Evolutionary conservation across 2,113 vertebrate genomes (phyloP).

Genomic region (Ciconia boyciana): DNA sequence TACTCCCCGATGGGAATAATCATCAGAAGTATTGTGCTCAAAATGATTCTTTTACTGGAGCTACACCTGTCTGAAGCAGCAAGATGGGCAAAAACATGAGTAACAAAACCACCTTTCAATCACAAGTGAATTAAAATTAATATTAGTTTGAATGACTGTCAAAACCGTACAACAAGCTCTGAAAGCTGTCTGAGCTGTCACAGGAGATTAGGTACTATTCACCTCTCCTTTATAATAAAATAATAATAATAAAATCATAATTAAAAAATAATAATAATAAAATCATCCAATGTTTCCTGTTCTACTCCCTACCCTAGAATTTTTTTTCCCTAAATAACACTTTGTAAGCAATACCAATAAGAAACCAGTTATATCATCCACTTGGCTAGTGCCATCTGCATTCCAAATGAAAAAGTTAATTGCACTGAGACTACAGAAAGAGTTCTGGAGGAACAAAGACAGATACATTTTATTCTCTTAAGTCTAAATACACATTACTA

Average conservation of each 20-base stretch:
- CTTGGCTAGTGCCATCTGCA: background rate
- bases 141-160: background rate
- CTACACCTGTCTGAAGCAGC: background rate
- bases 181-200: slow-evolving; percentile 9
- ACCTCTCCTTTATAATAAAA: slow-evolving; percentile 3
- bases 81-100: background rate
- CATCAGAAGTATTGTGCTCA: background rate
- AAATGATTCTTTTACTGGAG: background rate
- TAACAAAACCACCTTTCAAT: background rate
- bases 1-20: background rate
- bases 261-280: background rate
- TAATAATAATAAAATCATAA: background rate
- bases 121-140: background rate
- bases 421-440: background rate
- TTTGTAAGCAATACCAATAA: background rate
- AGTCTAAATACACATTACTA: background rate
- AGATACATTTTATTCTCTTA: background rate
- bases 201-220: background rate
- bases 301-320: background rate
- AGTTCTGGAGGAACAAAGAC: background rate
- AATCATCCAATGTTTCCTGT: background rate
- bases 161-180: background rate
- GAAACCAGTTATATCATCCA: background rate
- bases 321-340: background rate
- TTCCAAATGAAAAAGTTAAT: background rate